These are phyloP conservation scores for Holothuria scabra DNA, from an alignment of 53 echinoderm and acorn worm genomes.

Conservation along the genomic window DNA sequence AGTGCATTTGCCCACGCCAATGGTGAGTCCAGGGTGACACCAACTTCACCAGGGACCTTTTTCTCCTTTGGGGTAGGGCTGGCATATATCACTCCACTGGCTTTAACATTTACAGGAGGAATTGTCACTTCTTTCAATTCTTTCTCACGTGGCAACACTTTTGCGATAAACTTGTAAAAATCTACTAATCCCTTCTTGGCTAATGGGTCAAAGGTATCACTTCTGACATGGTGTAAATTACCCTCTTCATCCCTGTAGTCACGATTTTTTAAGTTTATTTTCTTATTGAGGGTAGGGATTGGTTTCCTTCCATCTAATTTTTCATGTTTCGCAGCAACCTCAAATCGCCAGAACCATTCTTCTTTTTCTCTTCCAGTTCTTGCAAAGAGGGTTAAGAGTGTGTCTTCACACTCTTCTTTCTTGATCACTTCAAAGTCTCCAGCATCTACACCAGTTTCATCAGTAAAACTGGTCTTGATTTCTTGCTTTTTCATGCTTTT, in stretches of 20 bases:
- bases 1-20: conserved; percentile 91
- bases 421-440: conserved; percentile 84
- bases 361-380: conserved; percentile 96
- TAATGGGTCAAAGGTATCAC: conserved; percentile 65
- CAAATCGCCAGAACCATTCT: conserved; percentile 98
- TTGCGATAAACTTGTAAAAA: conserved; percentile 88
- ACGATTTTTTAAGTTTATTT: conserved; percentile 71
- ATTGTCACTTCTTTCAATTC: conserved; percentile 64
- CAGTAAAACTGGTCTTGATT: conserved; percentile 41
- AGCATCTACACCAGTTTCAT: conserved; percentile 45
- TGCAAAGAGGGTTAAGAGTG: conserved; percentile 75
- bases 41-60: conserved; percentile 10
- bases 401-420: conserved; percentile 83
- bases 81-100: conserved; percentile 89
- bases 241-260: conserved; percentile 71
- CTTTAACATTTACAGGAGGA: conserved; percentile 73
- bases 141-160: conserved; percentile 91
- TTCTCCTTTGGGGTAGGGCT: conserved; percentile 64
- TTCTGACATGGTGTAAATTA: conserved; percentile 55
- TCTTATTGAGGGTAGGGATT: conserved; percentile 81
- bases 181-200: conserved; percentile 81
- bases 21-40: conserved; percentile 60
- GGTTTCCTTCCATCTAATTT: conserved; percentile 64
- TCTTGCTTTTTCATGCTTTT: conserved; percentile 62
- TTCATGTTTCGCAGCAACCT: conserved; percentile 63